Evolutionary conservation across 2,888 invertebrate genomes (phyloP).

Genomic region (Orchesella flavescens): DNA sequence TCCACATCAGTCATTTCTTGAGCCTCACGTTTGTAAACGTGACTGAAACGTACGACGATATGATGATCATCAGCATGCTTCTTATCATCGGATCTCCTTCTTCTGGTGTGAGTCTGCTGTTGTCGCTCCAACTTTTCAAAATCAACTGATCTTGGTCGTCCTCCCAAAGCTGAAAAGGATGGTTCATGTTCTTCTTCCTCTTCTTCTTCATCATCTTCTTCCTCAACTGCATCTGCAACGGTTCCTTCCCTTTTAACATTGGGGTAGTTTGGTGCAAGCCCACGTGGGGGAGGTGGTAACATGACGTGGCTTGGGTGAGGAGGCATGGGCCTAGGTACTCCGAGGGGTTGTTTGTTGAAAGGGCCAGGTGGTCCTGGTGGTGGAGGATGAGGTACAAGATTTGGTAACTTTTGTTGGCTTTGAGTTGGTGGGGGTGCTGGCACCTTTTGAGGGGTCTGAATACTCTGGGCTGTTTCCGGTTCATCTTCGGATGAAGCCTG

Average conservation of each 20-base stretch:
- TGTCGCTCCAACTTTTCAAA: constrained; percentile 82
- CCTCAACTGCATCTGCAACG: constrained; percentile 71
- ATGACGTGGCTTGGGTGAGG: constrained; percentile 83
- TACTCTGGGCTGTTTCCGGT: constrained; percentile 60
- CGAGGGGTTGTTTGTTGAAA: constrained; percentile 64
- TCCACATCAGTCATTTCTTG: constrained; percentile 83
- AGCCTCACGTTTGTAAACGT: constrained; percentile 88
- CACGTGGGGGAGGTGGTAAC: constrained; percentile 86
- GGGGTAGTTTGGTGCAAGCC: constrained; percentile 84
- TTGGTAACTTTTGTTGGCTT: constrained; percentile 73
- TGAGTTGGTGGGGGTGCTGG: constrained; percentile 53
- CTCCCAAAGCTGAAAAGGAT: constrained; percentile 82
- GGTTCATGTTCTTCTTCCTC: constrained; percentile 67
- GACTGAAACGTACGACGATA: constrained; percentile 75
- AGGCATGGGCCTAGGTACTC: constrained; percentile 73
- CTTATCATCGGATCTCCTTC: constrained; percentile 77
- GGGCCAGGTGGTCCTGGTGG: constrained; percentile 64
- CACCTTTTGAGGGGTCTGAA: constrained; percentile 60
- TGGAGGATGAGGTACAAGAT: constrained; percentile 74
- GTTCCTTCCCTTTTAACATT: constrained; percentile 85
- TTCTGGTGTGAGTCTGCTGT: constrained; percentile 80
- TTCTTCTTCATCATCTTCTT: constrained; percentile 70
- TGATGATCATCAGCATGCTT: constrained; percentile 77
- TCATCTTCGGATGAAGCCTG: constrained; percentile 66
- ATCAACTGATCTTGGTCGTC: constrained; percentile 89